These are phyloP conservation scores for Pollachius pollachius DNA, from an alignment of 2,113 vertebrate genomes.

Conservation along the genomic window DNA sequence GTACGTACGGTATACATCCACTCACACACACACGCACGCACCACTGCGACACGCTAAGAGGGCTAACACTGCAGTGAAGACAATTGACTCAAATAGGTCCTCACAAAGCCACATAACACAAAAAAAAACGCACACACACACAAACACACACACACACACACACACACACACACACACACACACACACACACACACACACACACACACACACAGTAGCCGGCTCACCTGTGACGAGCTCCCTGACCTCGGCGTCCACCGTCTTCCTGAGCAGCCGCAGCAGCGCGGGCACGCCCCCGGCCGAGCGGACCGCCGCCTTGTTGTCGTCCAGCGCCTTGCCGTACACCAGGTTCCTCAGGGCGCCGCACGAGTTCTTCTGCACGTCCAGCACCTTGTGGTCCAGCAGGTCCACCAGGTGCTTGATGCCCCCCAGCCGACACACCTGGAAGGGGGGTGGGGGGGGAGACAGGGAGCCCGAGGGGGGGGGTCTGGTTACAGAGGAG, in stretches of 20 bases:
- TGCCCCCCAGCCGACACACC: conserved; percentile 91
- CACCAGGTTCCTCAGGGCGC: conserved; percentile 91
- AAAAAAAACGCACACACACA: not conserved
- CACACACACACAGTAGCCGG: not conserved
- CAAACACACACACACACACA: not conserved
- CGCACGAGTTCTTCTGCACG: conserved; percentile 94
- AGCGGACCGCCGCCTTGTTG: conserved; percentile 93
- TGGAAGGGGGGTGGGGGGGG: conserved; percentile 41
- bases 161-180: not conserved
- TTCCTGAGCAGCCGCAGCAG: conserved; percentile 90
- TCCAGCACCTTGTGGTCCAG: conserved; percentile 92
- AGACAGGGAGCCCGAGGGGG: conserved; percentile 7
- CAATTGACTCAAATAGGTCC: too few species aligned
- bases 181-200: not conserved
- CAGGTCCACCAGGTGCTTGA: conserved; percentile 95
- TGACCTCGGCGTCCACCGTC: conserved; percentile 88
- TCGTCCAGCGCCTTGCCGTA: conserved; percentile 95
- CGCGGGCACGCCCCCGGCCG: conserved; percentile 90
- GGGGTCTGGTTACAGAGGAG: not conserved
- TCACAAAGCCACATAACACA: too few species aligned
- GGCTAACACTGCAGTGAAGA: too few species aligned
- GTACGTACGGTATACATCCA: not conserved
- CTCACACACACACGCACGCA: not conserved
- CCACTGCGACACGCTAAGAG: not conserved
- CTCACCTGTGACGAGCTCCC: conserved; percentile 94